Base-by-base conservation (phyloP, 2,888 invertebrate genomes). In the Frankliniella intonsa region DNA sequence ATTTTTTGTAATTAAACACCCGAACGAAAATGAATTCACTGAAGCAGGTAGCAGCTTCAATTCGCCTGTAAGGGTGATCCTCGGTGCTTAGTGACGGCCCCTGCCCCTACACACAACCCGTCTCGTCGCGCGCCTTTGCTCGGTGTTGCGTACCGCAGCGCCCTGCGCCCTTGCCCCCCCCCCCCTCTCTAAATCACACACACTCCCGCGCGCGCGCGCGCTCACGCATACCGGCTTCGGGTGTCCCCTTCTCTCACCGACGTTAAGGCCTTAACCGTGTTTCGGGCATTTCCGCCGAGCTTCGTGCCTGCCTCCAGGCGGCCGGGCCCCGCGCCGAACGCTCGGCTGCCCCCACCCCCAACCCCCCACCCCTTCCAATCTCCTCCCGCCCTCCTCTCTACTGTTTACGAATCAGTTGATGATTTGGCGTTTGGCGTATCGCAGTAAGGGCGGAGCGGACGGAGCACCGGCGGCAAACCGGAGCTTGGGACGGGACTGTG, bases 321-420 rank as follows among this genome's bases (percentile, higher is more conserved):
- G 55, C 55, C 17, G 14, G 14, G 55, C 55, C 14, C 55, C 69
- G 25, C 11, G 22, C 69, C 69, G 69, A 62, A 17, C 62, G 62
- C 25, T 76, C 25, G 69, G 69, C 12, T 3, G 69, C 10, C 25
- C 69, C 22, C 22, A 11, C 69, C 69, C 22, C 22, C 69, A 38
- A 9, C 69, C n/a, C 69, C 22, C 69, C 22, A 69, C 69, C 12
- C 69, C 2, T 22, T 17, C 55, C 55, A 2, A 17, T 55, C 55
- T 17, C 55, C 14, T 55, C 62, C 62, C 62, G 62, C n/a, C 62
- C 62, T 17, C 62, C 19, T 10, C 62, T 17, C 69, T 8, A 76
- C 69, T 76, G 69, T 76, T 76, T 76, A 76, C 69, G 69, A 76
- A 76, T 76, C 69, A 76, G 69, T 76, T 76, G 69, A 25, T 76